phyloP scores from a whole-genome alignment of 2,797 vertebrate genomes.

The Neosilurus hyrtlii region DNA sequence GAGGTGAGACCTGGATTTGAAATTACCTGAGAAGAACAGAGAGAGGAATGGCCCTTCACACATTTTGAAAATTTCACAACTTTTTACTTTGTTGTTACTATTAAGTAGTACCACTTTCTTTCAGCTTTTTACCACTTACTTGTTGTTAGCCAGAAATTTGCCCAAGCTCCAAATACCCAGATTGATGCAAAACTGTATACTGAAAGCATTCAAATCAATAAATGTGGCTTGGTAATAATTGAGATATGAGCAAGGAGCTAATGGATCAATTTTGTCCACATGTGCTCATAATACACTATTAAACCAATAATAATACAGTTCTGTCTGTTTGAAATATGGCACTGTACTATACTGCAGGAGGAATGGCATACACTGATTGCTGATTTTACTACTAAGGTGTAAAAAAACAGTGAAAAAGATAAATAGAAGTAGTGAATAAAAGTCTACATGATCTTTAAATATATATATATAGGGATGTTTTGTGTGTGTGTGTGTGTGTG shows the following conservation, averaged over 20 bases:
- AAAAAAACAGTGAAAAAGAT: not conserved
- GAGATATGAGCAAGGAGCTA: not conserved
- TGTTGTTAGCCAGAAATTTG: not conserved
- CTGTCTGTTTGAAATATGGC: not conserved
- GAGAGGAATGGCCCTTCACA: not conserved
- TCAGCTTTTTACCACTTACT: not conserved
- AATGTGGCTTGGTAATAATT: not conserved
- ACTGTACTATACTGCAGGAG: no score
- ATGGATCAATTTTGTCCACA: not conserved
- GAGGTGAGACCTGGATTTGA: conserved; percentile 1
- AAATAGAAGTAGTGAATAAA: no score
- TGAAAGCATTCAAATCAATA: not conserved
- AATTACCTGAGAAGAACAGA: not conserved
- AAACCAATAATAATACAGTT: not conserved
- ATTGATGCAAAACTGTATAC: not conserved
- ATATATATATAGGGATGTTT: no score
- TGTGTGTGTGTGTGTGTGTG: no score
- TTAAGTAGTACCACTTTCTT: not conserved
- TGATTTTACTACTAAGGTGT: not conserved
- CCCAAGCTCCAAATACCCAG: not conserved
- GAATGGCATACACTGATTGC: no score
- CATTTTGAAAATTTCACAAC: not conserved
- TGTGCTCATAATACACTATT: not conserved
- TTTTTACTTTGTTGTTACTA: not conserved
- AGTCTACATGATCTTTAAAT: not conserved